Percentiles rank a stretch among this genome's conserved stretches.
Evolutionary conservation across 2,888 invertebrate species (phyloP).

Genomic region (Plagodis pulveraria): DNA sequence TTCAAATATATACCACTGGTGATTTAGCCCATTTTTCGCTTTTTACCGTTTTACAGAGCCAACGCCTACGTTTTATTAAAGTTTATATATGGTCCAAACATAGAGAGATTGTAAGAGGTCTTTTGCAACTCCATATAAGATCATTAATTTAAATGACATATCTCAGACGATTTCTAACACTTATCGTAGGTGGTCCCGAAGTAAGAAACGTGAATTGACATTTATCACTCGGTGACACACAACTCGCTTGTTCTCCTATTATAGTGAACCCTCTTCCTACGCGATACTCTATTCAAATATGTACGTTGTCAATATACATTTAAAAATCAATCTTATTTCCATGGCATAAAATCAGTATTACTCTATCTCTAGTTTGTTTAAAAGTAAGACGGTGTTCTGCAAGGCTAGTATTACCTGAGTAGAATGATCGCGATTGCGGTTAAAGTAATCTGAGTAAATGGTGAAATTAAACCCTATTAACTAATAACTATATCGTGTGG

Average conservation of each 20-base stretch:
- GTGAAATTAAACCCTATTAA: conserved; percentile 60
- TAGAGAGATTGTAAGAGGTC: neutral
- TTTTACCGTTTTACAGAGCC: neutral
- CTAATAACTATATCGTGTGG: conserved; percentile 42
- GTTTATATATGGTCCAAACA: neutral
- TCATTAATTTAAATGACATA: conserved; percentile 24
- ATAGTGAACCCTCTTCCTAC: conserved; percentile 54
- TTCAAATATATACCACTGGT: neutral
- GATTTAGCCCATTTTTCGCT: neutral
- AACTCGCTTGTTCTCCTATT: conserved; percentile 48
- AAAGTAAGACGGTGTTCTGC: conserved; percentile 37
- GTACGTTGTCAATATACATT: conserved; percentile 21
- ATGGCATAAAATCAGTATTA: conserved; percentile 35
- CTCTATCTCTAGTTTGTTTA: conserved; percentile 27
- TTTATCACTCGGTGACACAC: conserved; percentile 53
- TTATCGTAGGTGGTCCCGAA: conserved; percentile 50
- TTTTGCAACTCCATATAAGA: neutral
- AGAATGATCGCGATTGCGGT: conserved; percentile 59
- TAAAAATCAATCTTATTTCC: conserved; percentile 39
- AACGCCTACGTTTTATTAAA: neutral
- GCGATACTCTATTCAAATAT: conserved; percentile 40
- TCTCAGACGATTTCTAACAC: conserved; percentile 22
- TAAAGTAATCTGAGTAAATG: conserved; percentile 62
- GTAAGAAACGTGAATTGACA: conserved; percentile 45
- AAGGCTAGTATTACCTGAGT: conserved; percentile 55